Evolutionary conservation across 1,140 invertebrate genomes (phyloP), one percentile per base, ranked within the genome.

Genomic region (Pinna nobilis): DNA sequence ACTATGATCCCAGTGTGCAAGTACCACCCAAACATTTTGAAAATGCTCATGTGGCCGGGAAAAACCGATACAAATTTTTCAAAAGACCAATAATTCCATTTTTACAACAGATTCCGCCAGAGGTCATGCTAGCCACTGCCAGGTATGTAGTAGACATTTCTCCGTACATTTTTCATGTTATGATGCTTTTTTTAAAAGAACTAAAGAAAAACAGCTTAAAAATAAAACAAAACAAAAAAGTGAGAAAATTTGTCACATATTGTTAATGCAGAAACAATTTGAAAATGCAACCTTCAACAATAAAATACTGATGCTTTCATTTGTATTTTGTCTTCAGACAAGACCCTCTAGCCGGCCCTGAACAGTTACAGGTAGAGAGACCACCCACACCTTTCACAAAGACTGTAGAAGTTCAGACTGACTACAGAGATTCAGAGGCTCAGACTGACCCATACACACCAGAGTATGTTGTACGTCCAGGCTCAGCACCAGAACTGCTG

Each of bases 371-470:
- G 25, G 60, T 80, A 18, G 82, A 85, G 35, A 61, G 81, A 47
- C 70, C 82, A 7, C 71, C 83, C 15, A 84, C 84, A 0, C 86
- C 87, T 13, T 60, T 80, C 18, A 80, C 78, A 25, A 86, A 86
- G 41, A 91, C 89, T 53, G 86, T 90, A 47, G 88, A 85, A 33
- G 92, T 91, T 0, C 94, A 95, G 88, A 95, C 94, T 0, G 90
- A 93, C 77, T 94, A 91, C 82, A 90, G 94, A 72, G 95, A 96
- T 77, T 92, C 92, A 3, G 94, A 94, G 77, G 90, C 93, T 15
- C 94, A 95, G 88, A 95, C 95, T 1, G 87, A 91, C 33, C 94
- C 94, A 0, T 95, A 94, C 92, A 92, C 94, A 61, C 92, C 94
- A 9, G 91, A 92, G 35, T 92, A 91, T 79, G 90, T 90, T 23